Base-by-base conservation (phyloP, 2,888 invertebrate species). In the Aphodius granarius region DNA sequence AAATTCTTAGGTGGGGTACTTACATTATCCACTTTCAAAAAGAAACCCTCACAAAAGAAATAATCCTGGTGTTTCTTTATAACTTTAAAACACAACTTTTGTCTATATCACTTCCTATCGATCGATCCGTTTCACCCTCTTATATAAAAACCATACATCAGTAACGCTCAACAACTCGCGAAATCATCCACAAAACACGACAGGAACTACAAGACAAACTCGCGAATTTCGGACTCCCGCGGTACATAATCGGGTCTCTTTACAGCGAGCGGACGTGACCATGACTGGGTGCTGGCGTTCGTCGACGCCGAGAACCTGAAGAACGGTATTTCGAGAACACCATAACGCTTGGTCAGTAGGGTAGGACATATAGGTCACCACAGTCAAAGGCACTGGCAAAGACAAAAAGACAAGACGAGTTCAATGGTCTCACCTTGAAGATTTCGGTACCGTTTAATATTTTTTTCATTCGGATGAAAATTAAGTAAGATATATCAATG, bases 291-390 rank as follows among this genome's bases (percentile, higher is more conserved):
- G 3, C 43, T 43, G 6, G 43, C 43, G 43, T 13, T 43, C 13
- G 43, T 13, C 13, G 43, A 0, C 13, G 13, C 13, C 13, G 43
- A 43, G 9, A n/a, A n/a, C n/a, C n/a, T 6, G 13, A 43, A 13
- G 13, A 43, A 43, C 43, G 72, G 18, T 63, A 72, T 18, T 63
- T 72, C 72, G 72, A 72, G 63, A 21, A 72, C 72, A 63, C 23
- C 19, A 68, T 6, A 9, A 13, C n/a, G 13, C 62, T 72, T 72
- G 72, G 72, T 72, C 63, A 72, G 72, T 72, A 43, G 72, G 72
- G 62, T 72, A 72, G n/a, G 16, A 66, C 23, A 72, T 72, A 19
- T 72, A 63, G 72, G 72, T 72, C 72, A 72, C 16, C 71, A n/a
- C n/a, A n/a, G n/a, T n/a, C n/a, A n/a, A n/a, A n/a, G n/a, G n/a